Conservation (phyloP, 2,888 invertebrate genomes). For the Micropterix aruncella region DNA sequence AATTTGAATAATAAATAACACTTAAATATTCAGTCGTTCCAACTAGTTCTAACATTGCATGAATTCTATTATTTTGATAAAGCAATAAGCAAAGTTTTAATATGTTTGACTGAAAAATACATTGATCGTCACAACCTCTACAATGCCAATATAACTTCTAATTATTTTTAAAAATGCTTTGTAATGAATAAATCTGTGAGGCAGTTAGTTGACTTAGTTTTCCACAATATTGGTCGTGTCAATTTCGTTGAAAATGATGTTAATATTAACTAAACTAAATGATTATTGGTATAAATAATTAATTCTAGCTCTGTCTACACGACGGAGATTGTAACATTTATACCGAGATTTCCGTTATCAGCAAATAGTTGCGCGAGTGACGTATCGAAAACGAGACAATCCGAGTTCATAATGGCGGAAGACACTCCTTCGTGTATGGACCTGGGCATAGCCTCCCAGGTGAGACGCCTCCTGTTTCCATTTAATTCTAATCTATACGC, state of each 20-base stretch:
- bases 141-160: too few species aligned
- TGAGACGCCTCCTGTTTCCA: constrained; percentile 84
- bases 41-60: too few species aligned
- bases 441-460: constrained; percentile 98
- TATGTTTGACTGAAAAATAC: too few species aligned
- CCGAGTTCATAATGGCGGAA: constrained; percentile 93
- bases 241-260: neutral
- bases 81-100: too few species aligned
- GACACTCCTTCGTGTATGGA: constrained; percentile 98
- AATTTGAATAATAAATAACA: too few species aligned
- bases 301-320: constrained; percentile 35
- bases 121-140: too few species aligned
- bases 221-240: too few species aligned
- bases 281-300: neutral
- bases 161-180: too few species aligned
- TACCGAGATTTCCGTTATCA: constrained; percentile 97
- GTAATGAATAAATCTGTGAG: too few species aligned
- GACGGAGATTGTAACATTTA: constrained; percentile 97
- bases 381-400: constrained; percentile 98
- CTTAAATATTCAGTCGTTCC: too few species aligned
- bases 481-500: constrained; percentile 96
- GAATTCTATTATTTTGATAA: too few species aligned
- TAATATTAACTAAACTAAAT: neutral
- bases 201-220: too few species aligned
- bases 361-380: constrained; percentile 97